Evolutionary conservation across 92 coral and sea anemone species (phyloP), one percentile per base, ranked within the genome.

Genomic region (Diadumene lineata): DNA sequence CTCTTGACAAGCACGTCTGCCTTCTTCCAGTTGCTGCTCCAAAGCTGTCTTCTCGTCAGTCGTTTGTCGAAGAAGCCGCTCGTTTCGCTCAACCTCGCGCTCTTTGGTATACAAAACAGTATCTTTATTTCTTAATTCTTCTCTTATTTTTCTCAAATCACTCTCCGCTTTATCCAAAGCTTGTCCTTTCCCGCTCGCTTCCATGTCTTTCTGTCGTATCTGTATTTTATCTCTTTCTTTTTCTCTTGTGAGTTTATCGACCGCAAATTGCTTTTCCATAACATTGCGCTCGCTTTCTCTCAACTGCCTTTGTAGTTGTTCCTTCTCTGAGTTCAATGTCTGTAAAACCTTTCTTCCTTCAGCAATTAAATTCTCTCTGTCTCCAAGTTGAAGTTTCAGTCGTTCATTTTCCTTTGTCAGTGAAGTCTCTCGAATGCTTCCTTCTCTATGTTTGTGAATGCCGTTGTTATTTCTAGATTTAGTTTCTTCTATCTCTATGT

Each of bases 201-300:
- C 73, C 66, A 80, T 77, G 44, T 84, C 97, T 55, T 69, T 70
- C 67, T 78, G 86, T 21, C 76, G 58, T 34, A 80, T 71, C 24
- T 81, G 85, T 0, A 82, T 84, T 51, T 84, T 80, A 27, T 82
- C 91, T 58, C 92, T 72, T 50, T 91, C 92, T 44, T 83, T 86
- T 32, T 85, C 98, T 46, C 85, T 69, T 55, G 67, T 82, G 23
- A 92, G 62, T 30, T 89, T 68, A 21, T 94, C 97, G 43, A 92
- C 77, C 7, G 77, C 53, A 76, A 85, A 81, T 56, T 94, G 85
- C 38, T 86, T 81, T 17, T 88, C 97, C 62, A 80, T 78, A 17
- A 79, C 79, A 21, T 55, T 57, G 44, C 85, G 74, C 34, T 86
- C 88, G n/a, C 73, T 70, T 21, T 83, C 80, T 61, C 84, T 50